These are phyloP conservation scores for Hypomecis punctinalis DNA, from an alignment of 2,888 invertebrate genomes.

Conservation along the genomic window DNA sequence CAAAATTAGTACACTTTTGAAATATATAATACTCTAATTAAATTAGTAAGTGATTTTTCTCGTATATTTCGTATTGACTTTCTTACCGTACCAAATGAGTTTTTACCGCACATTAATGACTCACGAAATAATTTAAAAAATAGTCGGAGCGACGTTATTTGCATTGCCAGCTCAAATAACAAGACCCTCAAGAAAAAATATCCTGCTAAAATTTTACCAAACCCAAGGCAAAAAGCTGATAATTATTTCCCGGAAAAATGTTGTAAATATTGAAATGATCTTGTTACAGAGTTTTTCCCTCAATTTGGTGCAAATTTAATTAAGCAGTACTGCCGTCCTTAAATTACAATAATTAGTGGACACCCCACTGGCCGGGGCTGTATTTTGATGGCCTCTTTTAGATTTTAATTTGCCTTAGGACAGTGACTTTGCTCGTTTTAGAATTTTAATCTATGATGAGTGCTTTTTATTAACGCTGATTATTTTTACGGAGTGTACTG, in stretches of 20 bases:
- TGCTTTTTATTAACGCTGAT: constrained; percentile 1
- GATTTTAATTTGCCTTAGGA: constrained; percentile 14
- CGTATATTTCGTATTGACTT: no score
- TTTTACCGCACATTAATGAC: no score
- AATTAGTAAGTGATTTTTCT: no score
- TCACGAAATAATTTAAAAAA: no score
- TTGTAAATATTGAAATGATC: constrained; percentile 15
- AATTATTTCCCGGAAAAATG: constrained; percentile 3
- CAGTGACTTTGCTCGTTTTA: constrained; percentile 3
- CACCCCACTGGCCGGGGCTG: constrained; percentile 5
- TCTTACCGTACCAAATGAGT: no score
- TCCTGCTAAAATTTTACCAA: neutral
- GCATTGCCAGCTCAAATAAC: no score
- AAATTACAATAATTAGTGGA: constrained; percentile 31
- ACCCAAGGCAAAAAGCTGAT: neutral
- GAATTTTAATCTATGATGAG: constrained; percentile 10
- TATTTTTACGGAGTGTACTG: neutral
- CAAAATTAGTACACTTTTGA: no score
- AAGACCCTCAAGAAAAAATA: neutral
- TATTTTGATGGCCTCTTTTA: constrained; percentile 16
- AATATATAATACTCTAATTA: no score
- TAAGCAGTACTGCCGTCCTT: constrained; percentile 19
- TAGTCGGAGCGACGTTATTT: no score
- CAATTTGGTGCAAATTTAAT: constrained; percentile 31
- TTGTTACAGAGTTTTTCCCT: constrained; percentile 20